These are phyloP conservation scores for Uropsilus gracilis DNA, from an alignment of 2,113 vertebrate species.

Conservation along the genomic window DNA sequence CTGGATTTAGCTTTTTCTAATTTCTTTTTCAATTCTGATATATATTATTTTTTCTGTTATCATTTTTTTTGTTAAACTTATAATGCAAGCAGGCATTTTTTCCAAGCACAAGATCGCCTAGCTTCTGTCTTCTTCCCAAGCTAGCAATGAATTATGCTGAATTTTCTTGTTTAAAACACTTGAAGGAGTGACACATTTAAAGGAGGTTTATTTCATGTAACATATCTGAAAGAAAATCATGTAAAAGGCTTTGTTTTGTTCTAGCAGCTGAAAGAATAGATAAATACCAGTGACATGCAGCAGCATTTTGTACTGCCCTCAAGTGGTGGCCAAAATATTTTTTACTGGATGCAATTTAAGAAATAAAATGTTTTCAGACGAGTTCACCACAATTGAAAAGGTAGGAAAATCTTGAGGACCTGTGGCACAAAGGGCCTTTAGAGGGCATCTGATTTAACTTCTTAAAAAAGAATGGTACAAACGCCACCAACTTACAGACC, in stretches of 20 bases:
- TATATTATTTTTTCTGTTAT: not conserved
- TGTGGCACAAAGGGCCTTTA: not conserved
- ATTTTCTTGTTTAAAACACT: conserved; percentile 37
- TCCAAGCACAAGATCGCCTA: not conserved
- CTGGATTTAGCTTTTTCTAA: not conserved
- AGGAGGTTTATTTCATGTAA: conserved; percentile 28
- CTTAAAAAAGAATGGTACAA: not conserved
- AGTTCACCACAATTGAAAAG: not conserved
- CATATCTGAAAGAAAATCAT: conserved; percentile 28
- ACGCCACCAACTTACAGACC: not conserved
- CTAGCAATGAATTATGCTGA: not conserved
- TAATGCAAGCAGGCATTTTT: not conserved
- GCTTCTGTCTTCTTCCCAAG: not conserved
- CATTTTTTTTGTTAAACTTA: conserved; percentile 1
- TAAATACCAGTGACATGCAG: not conserved
- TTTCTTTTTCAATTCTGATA: not conserved
- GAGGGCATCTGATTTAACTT: not conserved
- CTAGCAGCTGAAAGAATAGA: conserved; percentile 28
- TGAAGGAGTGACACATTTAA: not conserved
- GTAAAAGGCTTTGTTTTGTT: conserved; percentile 52
- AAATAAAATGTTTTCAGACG: conserved; percentile 37
- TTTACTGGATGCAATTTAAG: conserved; percentile 18
- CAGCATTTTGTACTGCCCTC: conserved; percentile 71
- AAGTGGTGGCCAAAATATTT: conserved; percentile 61
- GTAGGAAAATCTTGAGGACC: not conserved